Evolutionary conservation across 1,140 invertebrate genomes (phyloP).

Genomic region (Parasteatoda tepidariorum): DNA sequence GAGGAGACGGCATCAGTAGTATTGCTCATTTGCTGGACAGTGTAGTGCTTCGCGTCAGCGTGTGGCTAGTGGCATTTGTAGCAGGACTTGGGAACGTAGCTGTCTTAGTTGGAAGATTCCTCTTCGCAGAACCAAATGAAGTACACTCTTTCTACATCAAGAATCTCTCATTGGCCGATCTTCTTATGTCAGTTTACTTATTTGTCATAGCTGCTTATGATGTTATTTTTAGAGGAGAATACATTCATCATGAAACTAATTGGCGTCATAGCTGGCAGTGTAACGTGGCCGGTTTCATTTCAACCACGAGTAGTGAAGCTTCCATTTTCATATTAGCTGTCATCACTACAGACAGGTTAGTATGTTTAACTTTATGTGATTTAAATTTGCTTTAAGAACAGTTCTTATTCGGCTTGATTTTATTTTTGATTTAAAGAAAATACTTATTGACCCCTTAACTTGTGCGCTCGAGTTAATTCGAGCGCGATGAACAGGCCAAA

Average conservation of each 20-base stretch:
- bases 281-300: slow-evolving; percentile 76
- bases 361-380: too few relatives aligned
- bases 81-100: slow-evolving; percentile 75
- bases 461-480: too few relatives aligned
- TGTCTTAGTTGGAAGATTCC: slow-evolving; percentile 76
- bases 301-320: slow-evolving; percentile 69
- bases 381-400: too few relatives aligned
- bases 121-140: slow-evolving; percentile 69
- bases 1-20: slow-evolving; percentile 76
- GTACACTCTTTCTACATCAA: slow-evolving; percentile 74
- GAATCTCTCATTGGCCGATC: slow-evolving; percentile 82
- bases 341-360: slow-evolving; percentile 79
- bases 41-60: slow-evolving; percentile 73
- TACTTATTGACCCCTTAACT: too few relatives aligned
- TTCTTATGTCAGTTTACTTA: slow-evolving; percentile 83
- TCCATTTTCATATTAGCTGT: slow-evolving; percentile 80
- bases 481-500: too few relatives aligned
- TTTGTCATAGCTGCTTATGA: slow-evolving; percentile 79
- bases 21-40: slow-evolving; percentile 76
- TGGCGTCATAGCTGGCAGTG: slow-evolving; percentile 79
- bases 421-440: too few relatives aligned
- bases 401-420: too few relatives aligned
- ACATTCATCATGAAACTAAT: slow-evolving; percentile 73
- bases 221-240: slow-evolving; percentile 74
- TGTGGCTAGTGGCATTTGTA: slow-evolving; percentile 78